Percentiles rank a stretch among this genome's conserved stretches.
phyloP scores from a whole-genome alignment of 2,888 invertebrate species.

The Celastrina argiolus region DNA sequence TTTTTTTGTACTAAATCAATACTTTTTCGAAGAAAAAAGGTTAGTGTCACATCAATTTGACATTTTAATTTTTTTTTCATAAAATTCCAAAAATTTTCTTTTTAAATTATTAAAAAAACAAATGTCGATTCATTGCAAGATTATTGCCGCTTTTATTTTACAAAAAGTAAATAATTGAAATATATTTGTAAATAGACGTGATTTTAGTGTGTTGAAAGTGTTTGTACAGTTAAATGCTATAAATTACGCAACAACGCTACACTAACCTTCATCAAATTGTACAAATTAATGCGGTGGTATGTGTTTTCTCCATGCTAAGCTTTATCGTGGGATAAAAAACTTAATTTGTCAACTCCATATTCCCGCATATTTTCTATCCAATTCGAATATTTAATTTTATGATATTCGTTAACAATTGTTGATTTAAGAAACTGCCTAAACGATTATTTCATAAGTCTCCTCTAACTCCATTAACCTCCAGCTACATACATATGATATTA shows the following conservation, averaged over 20 bases:
- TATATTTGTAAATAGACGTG: background rate
- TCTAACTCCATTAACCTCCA: background rate
- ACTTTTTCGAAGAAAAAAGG: constrained; percentile 5
- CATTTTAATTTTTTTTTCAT: constrained; percentile 42
- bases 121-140: constrained; percentile 50
- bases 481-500: background rate
- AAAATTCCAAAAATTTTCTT: constrained; percentile 51
- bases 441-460: background rate
- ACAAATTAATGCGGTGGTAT: constrained; percentile 27
- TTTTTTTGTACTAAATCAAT: background rate
- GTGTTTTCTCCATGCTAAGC: constrained; percentile 40
- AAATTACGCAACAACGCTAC: constrained; percentile 3
- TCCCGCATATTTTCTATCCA: constrained; percentile 50
- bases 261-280: background rate
- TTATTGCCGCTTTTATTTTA: constrained; percentile 39
- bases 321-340: constrained; percentile 48
- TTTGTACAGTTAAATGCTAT: constrained; percentile 1
- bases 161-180: background rate
- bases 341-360: constrained; percentile 50
- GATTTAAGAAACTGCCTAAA: background rate
- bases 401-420: background rate
- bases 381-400: constrained; percentile 30
- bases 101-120: constrained; percentile 64
- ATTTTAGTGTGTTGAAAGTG: background rate
- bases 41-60: constrained; percentile 40